A percentile compares a stretch with the other conserved stretches of the same genome.
These are phyloP conservation scores for Glaucomys volans DNA, from an alignment of 2,113 vertebrate species.

Conservation along the genomic window DNA sequence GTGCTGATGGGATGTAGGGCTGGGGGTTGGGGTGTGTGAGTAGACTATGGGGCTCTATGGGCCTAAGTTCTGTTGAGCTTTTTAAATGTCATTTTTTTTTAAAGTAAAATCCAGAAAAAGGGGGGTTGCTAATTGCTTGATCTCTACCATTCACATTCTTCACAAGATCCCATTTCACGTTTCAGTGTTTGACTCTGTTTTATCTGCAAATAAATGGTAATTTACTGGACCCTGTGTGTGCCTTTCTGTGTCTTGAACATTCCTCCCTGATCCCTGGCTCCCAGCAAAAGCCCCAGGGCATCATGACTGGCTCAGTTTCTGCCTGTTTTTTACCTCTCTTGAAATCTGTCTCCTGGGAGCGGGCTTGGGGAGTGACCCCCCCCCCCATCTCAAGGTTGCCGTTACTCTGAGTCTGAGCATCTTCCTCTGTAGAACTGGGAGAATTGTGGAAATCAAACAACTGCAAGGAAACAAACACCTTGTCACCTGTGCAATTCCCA, in stretches of 20 bases:
- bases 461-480: background rate
- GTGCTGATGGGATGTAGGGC: background rate
- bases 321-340: background rate
- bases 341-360: background rate
- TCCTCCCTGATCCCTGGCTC: background rate
- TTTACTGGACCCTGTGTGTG: slow-evolving; percentile 58
- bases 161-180: slow-evolving; percentile 5
- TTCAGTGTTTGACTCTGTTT: slow-evolving; percentile 31
- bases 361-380: background rate
- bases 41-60: background rate
- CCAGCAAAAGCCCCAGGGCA: background rate
- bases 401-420: background rate
- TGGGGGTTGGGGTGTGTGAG: background rate
- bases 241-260: background rate
- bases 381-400: background rate
- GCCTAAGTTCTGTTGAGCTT: background rate
- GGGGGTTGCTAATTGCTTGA: background rate
- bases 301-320: background rate
- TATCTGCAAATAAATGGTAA: slow-evolving; percentile 78
- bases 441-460: background rate
- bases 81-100: slow-evolving; percentile 61
- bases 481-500: background rate
- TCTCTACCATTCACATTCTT: slow-evolving; percentile 34
- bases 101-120: background rate
- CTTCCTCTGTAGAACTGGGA: background rate